phyloP scores from a whole-genome alignment of 2,113 vertebrate genomes.

The Epinephelus cyanopodus region DNA sequence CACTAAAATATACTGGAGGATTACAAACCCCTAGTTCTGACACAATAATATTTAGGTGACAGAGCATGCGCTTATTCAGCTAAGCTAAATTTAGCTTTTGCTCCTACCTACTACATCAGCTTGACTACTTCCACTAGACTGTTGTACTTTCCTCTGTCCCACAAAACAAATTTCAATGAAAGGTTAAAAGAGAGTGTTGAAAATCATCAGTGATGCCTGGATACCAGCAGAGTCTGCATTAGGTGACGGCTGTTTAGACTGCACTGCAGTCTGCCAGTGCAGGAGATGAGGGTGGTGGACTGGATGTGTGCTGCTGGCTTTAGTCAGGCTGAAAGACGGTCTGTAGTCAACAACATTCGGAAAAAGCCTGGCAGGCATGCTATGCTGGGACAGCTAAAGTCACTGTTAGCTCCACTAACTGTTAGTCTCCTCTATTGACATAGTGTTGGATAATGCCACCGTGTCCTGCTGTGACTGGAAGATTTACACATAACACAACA shows the following conservation, averaged over 20 bases:
- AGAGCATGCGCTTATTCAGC: conserved; percentile 41
- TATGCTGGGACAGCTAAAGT: conserved; percentile 43
- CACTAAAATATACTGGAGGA: conserved; percentile 13
- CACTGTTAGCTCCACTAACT: conserved; percentile 51
- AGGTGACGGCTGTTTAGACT: conserved; percentile 64
- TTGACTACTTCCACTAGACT: conserved; percentile 10
- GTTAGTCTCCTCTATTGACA: conserved; percentile 60
- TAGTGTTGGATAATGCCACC: conserved; percentile 39
- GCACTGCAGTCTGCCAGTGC: conserved; percentile 64
- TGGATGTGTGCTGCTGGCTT: conserved; percentile 54
- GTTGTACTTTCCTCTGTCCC: conserved; percentile 17
- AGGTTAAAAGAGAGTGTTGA: conserved; percentile 33
- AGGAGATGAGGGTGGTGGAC: conserved; percentile 55
- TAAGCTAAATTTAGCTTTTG: conserved; percentile 56
- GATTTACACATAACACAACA: conserved; percentile 50
- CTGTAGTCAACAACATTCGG: conserved; percentile 67
- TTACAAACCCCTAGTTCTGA: conserved; percentile 10
- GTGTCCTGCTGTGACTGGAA: conserved; percentile 44
- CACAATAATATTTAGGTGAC: conserved; percentile 35
- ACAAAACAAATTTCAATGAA: conserved; percentile 43
- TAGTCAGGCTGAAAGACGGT: conserved; percentile 54
- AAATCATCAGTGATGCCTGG: conserved; percentile 54
- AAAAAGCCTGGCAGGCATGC: conserved; percentile 79
- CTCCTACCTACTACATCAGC: conserved; percentile 34
- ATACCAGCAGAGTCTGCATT: conserved; percentile 60